Conservation (phyloP, 2,113 vertebrate genomes). For the Crotalus horridus region DNA sequence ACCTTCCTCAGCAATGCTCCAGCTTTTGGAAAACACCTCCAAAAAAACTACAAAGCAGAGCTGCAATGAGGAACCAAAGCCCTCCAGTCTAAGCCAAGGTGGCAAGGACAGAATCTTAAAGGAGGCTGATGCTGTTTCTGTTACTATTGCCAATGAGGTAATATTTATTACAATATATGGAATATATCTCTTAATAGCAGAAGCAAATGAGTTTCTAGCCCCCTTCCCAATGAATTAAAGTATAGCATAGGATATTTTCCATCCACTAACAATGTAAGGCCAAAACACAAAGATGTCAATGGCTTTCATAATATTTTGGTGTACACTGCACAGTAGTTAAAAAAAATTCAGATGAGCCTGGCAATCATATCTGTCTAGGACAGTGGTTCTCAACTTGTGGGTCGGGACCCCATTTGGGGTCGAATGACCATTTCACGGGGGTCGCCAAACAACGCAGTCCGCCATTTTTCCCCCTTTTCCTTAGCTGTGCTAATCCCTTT, state of each 20-base stretch:
- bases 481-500: too few species aligned
- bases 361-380: background rate
- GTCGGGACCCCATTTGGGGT: too few species aligned
- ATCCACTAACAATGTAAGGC: background rate
- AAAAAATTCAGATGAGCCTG: background rate
- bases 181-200: background rate
- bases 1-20: constrained; percentile 60
- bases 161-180: constrained; percentile 11
- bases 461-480: too few species aligned
- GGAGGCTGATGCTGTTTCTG: constrained; percentile 60
- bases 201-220: background rate
- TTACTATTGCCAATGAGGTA: constrained; percentile 77
- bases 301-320: background rate
- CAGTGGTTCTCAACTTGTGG: too few species aligned
- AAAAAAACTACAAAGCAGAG: constrained; percentile 85
- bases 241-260: background rate
- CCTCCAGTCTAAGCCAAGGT: constrained; percentile 49
- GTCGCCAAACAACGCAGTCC: too few species aligned
- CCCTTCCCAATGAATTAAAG: background rate
- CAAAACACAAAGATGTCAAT: background rate
- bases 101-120: constrained; percentile 67
- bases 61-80: constrained; percentile 75
- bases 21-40: constrained; percentile 74
- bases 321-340: background rate
- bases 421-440: too few species aligned